A percentile compares a stretch with the other conserved stretches of the same genome.
Conservation (phyloP, 2,113 vertebrate species). For the Antennarius striatus region DNA sequence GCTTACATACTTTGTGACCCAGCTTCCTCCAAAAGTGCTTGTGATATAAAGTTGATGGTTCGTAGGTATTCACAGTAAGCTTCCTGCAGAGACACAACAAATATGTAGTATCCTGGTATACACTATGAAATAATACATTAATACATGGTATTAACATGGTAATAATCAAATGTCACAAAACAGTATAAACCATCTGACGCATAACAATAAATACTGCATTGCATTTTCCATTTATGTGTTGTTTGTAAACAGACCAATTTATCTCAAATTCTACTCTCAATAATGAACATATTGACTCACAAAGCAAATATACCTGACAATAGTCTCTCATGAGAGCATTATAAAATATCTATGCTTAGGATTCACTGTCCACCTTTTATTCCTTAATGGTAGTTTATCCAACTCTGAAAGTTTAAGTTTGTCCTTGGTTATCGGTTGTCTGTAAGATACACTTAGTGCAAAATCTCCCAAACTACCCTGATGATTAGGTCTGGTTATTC, state of each 20-base stretch:
- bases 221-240: too few relatives aligned
- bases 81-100: constrained; percentile 81
- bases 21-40: constrained; percentile 86
- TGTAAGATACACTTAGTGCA: background rate
- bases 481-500: background rate
- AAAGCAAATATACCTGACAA: too few relatives aligned
- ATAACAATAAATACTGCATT: too few relatives aligned
- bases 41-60: constrained; percentile 88
- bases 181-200: too few relatives aligned
- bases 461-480: background rate
- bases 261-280: too few relatives aligned
- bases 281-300: too few relatives aligned
- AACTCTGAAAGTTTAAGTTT: background rate
- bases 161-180: background rate
- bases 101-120: background rate
- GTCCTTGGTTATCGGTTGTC: too few relatives aligned
- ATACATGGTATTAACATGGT: background rate
- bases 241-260: too few relatives aligned
- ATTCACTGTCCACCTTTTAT: background rate
- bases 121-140: background rate
- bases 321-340: too few relatives aligned
- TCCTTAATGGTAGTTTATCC: background rate
- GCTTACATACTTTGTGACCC: constrained; percentile 75
- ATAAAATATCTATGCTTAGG: background rate
- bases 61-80: constrained; percentile 90